Percentiles rank a stretch among this genome's conserved stretches.
Evolutionary conservation across 2,113 vertebrate genomes (phyloP).

Genomic region (Argyrosomus japonicus): DNA sequence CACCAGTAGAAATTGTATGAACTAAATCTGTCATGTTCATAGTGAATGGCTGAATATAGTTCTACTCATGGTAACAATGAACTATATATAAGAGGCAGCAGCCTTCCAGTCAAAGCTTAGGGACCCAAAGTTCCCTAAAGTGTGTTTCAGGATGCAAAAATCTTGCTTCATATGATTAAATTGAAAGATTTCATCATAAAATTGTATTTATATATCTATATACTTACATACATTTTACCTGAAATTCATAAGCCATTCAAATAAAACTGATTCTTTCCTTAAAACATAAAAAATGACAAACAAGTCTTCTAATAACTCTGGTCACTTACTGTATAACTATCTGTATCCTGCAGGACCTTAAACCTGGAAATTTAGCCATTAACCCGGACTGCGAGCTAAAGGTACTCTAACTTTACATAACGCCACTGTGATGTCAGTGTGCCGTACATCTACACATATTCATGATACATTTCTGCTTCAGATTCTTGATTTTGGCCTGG

Average conservation of each 20-base stretch:
- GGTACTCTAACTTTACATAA: constrained; percentile 75
- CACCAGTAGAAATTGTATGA: neutral
- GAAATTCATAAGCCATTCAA: neutral
- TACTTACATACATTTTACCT: neutral
- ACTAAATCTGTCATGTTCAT: neutral
- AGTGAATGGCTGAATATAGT: neutral
- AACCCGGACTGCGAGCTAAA: constrained; percentile 97
- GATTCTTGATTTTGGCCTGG: constrained; percentile 97
- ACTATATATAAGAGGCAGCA: too few species aligned
- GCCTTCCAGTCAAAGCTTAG: neutral
- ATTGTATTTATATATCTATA: neutral
- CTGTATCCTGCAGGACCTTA: constrained; percentile 88
- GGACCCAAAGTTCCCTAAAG: neutral
- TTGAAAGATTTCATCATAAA: neutral
- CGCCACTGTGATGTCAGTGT: neutral
- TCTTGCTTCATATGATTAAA: neutral
- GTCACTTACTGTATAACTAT: neutral
- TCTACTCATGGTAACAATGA: neutral
- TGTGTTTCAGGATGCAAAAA: neutral
- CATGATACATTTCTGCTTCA: constrained; percentile 48
- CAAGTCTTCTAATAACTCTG: too few species aligned
- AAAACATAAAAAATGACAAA: neutral
- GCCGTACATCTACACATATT: fast-evolving
- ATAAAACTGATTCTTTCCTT: neutral
- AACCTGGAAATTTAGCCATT: constrained; percentile 95